These are phyloP conservation scores for Calliopsis andreniformis DNA, from an alignment of 1,140 invertebrate species.

Conservation along the genomic window DNA sequence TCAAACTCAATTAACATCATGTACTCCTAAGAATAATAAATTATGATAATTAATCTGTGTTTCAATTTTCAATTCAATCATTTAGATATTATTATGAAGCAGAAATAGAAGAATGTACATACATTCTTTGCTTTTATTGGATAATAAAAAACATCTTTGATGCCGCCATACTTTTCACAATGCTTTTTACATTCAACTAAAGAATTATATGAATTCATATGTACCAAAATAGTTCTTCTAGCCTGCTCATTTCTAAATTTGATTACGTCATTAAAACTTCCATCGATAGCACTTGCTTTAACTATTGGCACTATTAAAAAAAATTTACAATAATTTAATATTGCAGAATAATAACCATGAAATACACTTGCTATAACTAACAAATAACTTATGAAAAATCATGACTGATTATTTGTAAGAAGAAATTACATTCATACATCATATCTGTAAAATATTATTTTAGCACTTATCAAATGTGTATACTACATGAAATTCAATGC, in stretches of 20 bases:
- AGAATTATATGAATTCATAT: conserved; percentile 82
- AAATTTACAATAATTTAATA: neutral
- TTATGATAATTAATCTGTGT: conserved; percentile 42
- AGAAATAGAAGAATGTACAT: conserved; percentile 34
- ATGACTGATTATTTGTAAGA: neutral
- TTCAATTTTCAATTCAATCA: conserved; percentile 33
- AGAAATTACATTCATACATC: no score
- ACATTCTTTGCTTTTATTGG: conserved; percentile 78
- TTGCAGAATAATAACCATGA: neutral
- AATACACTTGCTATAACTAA: neutral
- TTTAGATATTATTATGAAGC: neutral
- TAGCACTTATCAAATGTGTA: neutral
- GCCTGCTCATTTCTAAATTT: conserved; percentile 13
- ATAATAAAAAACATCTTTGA: conserved; percentile 85
- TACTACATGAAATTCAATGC: neutral
- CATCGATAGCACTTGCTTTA: conserved; percentile 82
- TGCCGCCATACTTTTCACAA: conserved; percentile 83
- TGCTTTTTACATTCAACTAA: conserved; percentile 84
- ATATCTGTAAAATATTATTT: no score
- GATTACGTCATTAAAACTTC: neutral
- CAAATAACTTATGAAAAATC: neutral
- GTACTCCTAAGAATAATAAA: conserved; percentile 80
- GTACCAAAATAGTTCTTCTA: conserved; percentile 31
- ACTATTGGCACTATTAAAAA: no score
- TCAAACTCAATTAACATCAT: conserved; percentile 87